Base-by-base conservation (phyloP, 2,113 vertebrate species). In the Hiodon alosoides region DNA sequence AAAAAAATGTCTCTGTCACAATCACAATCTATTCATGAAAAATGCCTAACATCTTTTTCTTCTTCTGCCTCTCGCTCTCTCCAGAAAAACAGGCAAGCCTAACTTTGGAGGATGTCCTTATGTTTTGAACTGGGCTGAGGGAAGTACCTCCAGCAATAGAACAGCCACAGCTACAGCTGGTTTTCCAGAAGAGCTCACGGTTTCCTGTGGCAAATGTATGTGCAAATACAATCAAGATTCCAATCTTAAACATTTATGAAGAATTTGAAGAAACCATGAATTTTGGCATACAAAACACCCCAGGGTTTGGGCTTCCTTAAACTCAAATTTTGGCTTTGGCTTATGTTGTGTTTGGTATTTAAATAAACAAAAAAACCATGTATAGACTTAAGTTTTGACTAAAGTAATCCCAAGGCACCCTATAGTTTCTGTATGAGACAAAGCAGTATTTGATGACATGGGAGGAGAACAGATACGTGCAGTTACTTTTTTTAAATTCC, bases 141-240 rank as follows among this genome's bases (percentile, higher is more conserved):
- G n/a, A 77, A 73, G 48, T 73, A 58, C 76, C 64, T 14, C 55
- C 76, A 57, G 65, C 62, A 60, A 62, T 53, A 72, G 66, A 67
- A 77, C 75, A 65, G 7, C 74, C 74, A 31, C 54, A 65, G 14
- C 74, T 66, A 11, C 54, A 69, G 54, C 66, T 75, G 50, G 54
- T 60, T 7, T 76, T 76, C 65, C 61, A 76, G 31, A 71, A 64
- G 11, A 70, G 1, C 31, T 66, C 62, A 67, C 11, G 4, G 2
- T 73, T 77, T 77, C 76, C 71, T 59, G 14, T 67, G 71, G 67
- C 77, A 75, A 75, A 74, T 74, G 72, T 74, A 16, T 69, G 66
- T 47, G 3, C 72, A 59, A 78, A 75, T 46, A 75, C 67, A 78
- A 68, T 78, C 3, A 78, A 78, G 54, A 68, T 71, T 58, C 68